Conservation (phyloP, 2,797 vertebrate species). For the Geotrypetes seraphini region DNA sequence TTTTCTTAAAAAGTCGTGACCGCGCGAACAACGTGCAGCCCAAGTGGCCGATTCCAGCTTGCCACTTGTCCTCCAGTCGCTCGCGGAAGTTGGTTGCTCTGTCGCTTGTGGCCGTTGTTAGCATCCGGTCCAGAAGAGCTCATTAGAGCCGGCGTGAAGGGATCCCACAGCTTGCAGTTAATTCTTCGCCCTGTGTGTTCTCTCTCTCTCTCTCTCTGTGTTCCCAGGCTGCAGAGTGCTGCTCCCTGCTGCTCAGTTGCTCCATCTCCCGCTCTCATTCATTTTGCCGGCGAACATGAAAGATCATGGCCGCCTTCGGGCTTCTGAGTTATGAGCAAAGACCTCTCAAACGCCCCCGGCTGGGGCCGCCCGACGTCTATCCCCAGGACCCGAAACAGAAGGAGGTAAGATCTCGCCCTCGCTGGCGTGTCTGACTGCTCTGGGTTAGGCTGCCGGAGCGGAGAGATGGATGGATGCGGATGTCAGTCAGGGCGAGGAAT, state of each 20-base stretch:
- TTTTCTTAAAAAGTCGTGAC: no score
- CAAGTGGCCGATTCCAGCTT: no score
- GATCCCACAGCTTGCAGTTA: background rate
- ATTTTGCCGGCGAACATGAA: slow-evolving; percentile 48
- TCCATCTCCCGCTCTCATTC: slow-evolving; percentile 33
- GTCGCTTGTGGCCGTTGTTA: no score
- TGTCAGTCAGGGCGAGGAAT: background rate
- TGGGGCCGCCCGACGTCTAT: slow-evolving; percentile 55
- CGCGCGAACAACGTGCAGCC: no score
- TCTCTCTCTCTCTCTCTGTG: background rate
- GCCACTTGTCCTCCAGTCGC: background rate
- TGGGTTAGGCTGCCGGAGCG: background rate
- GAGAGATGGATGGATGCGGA: background rate
- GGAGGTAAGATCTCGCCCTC: slow-evolving; percentile 38
- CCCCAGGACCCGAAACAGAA: slow-evolving; percentile 59
- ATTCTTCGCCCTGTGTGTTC: no score
- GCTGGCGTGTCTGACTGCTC: background rate
- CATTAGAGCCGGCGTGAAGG: rapidly evolving
- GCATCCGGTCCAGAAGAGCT: no score
- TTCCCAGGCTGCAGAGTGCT: slow-evolving; percentile 35
- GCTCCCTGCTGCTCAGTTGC: slow-evolving; percentile 48
- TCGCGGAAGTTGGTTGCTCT: background rate
- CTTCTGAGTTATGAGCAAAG: slow-evolving; percentile 54
- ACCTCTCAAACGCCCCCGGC: slow-evolving; percentile 52
- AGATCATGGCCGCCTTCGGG: slow-evolving; percentile 59